A percentile compares a stretch with the other conserved stretches of the same genome.
Evolutionary conservation across 2,797 vertebrate species (phyloP).

Genomic region (Cyprinella venusta): DNA sequence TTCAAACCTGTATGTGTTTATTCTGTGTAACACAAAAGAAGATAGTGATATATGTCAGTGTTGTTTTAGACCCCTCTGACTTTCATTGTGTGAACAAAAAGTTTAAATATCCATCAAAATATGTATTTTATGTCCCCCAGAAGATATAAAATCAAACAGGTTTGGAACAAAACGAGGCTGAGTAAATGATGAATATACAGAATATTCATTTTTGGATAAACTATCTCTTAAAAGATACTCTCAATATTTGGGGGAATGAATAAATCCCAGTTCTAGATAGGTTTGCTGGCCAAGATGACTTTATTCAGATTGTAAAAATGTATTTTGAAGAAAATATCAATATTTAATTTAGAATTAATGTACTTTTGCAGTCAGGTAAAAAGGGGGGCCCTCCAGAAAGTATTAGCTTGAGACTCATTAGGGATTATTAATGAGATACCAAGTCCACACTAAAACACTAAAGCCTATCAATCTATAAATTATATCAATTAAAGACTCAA

Average conservation of each 20-base stretch:
- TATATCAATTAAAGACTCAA: conserved; percentile 64
- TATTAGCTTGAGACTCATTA: conserved; percentile 20
- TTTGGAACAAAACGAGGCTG: background rate
- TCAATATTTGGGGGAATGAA: background rate
- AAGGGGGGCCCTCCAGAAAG: conserved; percentile 22
- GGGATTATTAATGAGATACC: conserved; percentile 36
- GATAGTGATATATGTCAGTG: background rate
- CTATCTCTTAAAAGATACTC: background rate
- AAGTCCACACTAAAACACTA: conserved; percentile 56
- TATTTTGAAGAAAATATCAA: conserved; percentile 24
- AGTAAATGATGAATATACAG: background rate
- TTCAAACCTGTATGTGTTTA: background rate
- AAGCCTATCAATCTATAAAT: conserved; percentile 75
- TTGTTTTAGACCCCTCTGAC: background rate
- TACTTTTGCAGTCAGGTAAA: conserved; percentile 6
- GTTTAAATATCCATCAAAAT: background rate
- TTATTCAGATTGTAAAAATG: background rate
- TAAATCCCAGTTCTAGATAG: background rate
- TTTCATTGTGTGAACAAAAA: background rate
- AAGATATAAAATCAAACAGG: background rate
- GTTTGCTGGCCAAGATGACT: background rate
- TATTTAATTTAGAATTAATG: conserved; percentile 37
- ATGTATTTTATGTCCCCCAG: background rate
- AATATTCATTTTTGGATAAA: background rate
- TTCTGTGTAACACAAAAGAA: background rate